Base-by-base conservation (phyloP, 2,113 vertebrate genomes). In the Notechis scutatus region DNA sequence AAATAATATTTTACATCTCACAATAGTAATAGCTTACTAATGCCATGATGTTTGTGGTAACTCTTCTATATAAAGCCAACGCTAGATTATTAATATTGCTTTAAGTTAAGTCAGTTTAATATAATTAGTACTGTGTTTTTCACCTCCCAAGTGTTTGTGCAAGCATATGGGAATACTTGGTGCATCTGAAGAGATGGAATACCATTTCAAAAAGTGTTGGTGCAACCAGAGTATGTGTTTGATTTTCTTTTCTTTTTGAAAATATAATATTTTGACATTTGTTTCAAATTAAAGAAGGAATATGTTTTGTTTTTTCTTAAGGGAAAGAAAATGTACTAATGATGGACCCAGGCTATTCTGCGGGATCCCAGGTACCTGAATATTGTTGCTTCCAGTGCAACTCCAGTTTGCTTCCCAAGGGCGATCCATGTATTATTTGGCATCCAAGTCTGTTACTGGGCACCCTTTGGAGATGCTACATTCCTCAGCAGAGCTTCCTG, bases 271-370 rank as follows among this genome's bases (percentile, higher is more conserved):
- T 12, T 54, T 23, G 6, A 87, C 20, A 52, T 89, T 92, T 85
- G 64, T 47, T 89, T 86, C n/a, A 42, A 24, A 24, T 85, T 52
- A 74, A 34, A 61, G 21, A 14, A 45, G 26, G 42, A 29, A 34
- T 1, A 0, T 61, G 34, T 89, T 85, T 50, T 89, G 34, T 74
- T 24, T 85, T 50, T 95, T 95, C 92, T 95, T 52, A 96, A 99
- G 99, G 99, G 91, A 99, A 98, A 97, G 99, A 99, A 97, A 98
- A 98, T 50, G 24, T 99, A 85, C 97, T 98, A 91, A 98, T 98
- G 92, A 98, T 99, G 97, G 96, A 98, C 93, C 97, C 98, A 29
- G 97, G 95, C 11, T 97, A 98, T 94, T 96, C 98, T 94, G 96
- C 97, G 93, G 98, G 98, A 61, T 95, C 98, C 29, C 98, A 99